Evolutionary conservation across 2,113 vertebrate genomes (phyloP), one percentile per base, ranked within the genome.

Genomic region (Brachypteracias leptosomus): DNA sequence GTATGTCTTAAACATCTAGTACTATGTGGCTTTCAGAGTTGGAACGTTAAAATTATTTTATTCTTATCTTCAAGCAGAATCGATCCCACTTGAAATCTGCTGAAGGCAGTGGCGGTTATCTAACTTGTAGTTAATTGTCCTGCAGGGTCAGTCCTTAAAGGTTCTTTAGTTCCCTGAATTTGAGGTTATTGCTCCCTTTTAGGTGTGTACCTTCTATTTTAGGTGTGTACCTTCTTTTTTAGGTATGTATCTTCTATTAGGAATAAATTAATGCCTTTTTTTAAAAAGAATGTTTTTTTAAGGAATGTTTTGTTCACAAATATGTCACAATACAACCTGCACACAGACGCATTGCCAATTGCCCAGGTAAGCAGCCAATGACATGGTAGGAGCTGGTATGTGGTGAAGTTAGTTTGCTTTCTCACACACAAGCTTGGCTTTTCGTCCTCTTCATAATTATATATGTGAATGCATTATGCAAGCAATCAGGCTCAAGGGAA

Each of bases 401-500:
- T 62, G 36, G 62, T 65, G 29, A 82, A 88, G 85, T 70, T 90
- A 83, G 51, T 82, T 88, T 88, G n/a, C 33, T 90, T 67, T 31
- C 44, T 90, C 58, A 63, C 40, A 70, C 29, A 70, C 9, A 11
- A 31, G 20, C 59, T 67, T 14, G 1, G 29, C 13, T 89, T 90
- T 90, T 86, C 59, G 49, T 77, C 88, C 20, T 63, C 36, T 87
- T 47, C 83, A 42, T 76, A 90, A 93, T 96, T 97, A 90, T 55
- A 74, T 46, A 83, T 71, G 55, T 47, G 49, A 90, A 80, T 68
- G 88, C 79, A 86, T 93, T 94, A 73, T 55, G 73, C 54, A 88
- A 95, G 88, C 49, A 91, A 95, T 96, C 85, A 88, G 85, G 89
- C 82, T 88, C 42, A 81, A 49, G 52, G 61, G 68, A 95, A 84